These are phyloP conservation scores for Theodoxus fluviatilis DNA, from an alignment of 2,888 invertebrate species.

Conservation along the genomic window DNA sequence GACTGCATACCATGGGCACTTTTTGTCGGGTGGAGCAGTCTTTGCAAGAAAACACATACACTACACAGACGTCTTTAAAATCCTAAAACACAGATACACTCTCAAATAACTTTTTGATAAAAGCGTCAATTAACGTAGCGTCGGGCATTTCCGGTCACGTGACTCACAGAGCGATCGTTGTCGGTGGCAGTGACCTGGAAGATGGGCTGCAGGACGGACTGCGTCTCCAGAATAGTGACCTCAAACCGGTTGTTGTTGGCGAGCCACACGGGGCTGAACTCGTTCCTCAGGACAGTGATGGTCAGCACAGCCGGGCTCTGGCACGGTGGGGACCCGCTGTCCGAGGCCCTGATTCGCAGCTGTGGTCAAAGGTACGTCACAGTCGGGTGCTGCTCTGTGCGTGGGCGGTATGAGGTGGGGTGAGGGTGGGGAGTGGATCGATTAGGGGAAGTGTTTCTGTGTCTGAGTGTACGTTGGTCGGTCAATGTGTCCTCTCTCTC, in stretches of 20 bases:
- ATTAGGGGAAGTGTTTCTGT: not conserved
- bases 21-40: not conserved
- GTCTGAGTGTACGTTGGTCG: not conserved
- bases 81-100: not conserved
- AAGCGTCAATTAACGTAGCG: not conserved
- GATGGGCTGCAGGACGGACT: conserved; percentile 39
- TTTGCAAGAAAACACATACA: not conserved
- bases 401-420: not conserved
- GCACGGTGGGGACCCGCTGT: conserved; percentile 47
- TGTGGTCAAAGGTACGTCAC: conserved; percentile 31
- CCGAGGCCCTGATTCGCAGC: conserved; percentile 49
- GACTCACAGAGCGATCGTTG: conserved; percentile 40
- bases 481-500: not conserved
- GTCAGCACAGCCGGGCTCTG: conserved; percentile 38
- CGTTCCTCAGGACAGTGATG: conserved; percentile 49
- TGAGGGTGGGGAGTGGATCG: not conserved
- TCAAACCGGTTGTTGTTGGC: conserved; percentile 35
- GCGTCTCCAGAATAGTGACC: conserved; percentile 49
- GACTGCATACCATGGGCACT: no score
- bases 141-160: not conserved
- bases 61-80: no score
- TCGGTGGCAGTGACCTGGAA: conserved; percentile 46
- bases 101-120: not conserved
- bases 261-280: conserved; percentile 41
- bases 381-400: not conserved